Conservation (phyloP, 2,888 invertebrate species). For the Eupithecia abbreviata region DNA sequence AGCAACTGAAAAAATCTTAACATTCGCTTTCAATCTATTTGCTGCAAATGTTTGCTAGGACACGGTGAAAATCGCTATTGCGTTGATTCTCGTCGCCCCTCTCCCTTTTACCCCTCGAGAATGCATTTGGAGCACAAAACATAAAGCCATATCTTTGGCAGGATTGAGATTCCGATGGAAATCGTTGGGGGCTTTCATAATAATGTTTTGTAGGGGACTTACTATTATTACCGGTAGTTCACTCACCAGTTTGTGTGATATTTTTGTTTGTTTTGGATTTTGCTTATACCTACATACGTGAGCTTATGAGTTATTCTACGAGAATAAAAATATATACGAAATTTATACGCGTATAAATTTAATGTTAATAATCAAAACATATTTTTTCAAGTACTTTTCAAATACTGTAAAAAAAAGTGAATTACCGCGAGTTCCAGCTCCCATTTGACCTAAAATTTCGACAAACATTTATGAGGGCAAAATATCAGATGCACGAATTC, state of each 20-base stretch:
- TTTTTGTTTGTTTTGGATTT: not conserved
- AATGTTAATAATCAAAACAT: not conserved
- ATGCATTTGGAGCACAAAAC: slow-evolving; percentile 66
- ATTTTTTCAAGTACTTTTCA: not conserved
- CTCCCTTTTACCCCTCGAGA: slow-evolving; percentile 50
- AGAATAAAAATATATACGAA: not conserved
- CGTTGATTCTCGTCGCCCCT: not conserved
- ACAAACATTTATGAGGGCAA: slow-evolving; percentile 17
- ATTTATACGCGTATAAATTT: no score
- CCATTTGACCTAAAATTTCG: slow-evolving; percentile 10
- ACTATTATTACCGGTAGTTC: slow-evolving; percentile 15
- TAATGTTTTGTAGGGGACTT: slow-evolving; percentile 53
- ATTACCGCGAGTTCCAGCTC: not conserved
- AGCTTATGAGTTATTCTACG: not conserved
- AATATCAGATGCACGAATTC: slow-evolving; percentile 39
- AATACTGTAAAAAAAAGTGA: not conserved
- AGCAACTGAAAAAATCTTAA: not conserved
- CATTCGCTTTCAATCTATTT: not conserved
- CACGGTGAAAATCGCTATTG: not conserved
- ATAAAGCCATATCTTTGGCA: slow-evolving; percentile 61
- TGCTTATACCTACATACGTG: not conserved
- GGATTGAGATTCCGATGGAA: slow-evolving; percentile 63
- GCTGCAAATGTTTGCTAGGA: not conserved
- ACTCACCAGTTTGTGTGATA: not conserved
- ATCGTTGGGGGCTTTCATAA: slow-evolving; percentile 59